Evolutionary conservation across 2,113 vertebrate genomes (phyloP).

Genomic region (Donacobius atricapilla): DNA sequence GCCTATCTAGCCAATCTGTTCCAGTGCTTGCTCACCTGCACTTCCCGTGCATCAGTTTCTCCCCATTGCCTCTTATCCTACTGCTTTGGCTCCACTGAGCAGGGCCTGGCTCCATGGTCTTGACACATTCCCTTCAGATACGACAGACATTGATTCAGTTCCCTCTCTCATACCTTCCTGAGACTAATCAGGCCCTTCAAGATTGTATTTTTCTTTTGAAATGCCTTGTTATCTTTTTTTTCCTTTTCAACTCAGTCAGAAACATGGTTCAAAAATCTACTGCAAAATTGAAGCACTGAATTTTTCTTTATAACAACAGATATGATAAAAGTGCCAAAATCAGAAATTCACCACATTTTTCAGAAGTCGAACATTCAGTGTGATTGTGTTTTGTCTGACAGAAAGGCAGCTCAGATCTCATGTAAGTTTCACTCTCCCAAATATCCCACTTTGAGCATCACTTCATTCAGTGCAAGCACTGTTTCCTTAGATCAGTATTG

Average conservation of each 20-base stretch:
- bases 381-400: background rate
- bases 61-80: accelerated
- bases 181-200: background rate
- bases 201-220: background rate
- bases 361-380: background rate
- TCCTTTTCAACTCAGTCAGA: background rate
- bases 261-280: background rate
- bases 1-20: accelerated
- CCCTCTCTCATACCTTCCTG: background rate
- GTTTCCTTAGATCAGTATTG: background rate
- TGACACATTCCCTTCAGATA: background rate
- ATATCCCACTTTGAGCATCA: background rate
- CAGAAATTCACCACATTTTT: background rate
- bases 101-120: background rate
- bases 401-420: background rate
- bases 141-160: background rate
- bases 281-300: background rate
- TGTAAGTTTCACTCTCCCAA: background rate
- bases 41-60: background rate
- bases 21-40: background rate
- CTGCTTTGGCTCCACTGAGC: background rate
- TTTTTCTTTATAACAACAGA: background rate
- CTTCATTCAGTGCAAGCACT: background rate
- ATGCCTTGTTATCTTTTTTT: background rate
- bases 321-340: background rate